Percentiles rank a stretch among this genome's conserved stretches.
Evolutionary conservation across 2,797 vertebrate genomes (phyloP).

Genomic region (Discoglossus pictus): DNA sequence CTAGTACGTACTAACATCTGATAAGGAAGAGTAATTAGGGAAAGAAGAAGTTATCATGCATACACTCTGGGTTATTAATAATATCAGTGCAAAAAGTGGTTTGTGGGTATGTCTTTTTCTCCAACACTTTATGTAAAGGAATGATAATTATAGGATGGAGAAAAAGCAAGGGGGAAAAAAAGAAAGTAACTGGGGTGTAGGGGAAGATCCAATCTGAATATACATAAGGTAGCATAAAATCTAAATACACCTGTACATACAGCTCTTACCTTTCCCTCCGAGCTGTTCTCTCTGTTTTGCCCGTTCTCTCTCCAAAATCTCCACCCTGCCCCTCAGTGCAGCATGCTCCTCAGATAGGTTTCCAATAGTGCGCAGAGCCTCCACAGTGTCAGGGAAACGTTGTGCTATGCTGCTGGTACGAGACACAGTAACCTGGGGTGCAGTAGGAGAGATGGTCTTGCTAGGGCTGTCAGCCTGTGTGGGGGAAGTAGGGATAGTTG

Average conservation of each 20-base stretch:
- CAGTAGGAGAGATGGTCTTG: not conserved
- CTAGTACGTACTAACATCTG: too few relatives aligned
- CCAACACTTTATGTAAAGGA: too few relatives aligned
- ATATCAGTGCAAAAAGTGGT: too few relatives aligned
- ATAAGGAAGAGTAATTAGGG: too few relatives aligned
- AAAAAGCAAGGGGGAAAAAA: too few relatives aligned
- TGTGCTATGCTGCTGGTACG: slow-evolving; percentile 35
- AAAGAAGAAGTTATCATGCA: too few relatives aligned
- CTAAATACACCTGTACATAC: slow-evolving; percentile 12
- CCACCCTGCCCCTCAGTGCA: slow-evolving; percentile 64
- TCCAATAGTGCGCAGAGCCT: slow-evolving; percentile 62
- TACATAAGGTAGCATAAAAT: too few relatives aligned
- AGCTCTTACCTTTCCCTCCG: slow-evolving; percentile 4
- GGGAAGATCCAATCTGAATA: too few relatives aligned
- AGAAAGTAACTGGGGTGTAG: too few relatives aligned
- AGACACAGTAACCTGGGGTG: not conserved
- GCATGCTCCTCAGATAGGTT: slow-evolving; percentile 57
- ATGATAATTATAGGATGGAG: too few relatives aligned
- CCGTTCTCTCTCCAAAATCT: slow-evolving; percentile 59
- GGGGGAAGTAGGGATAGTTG: fast-evolving
- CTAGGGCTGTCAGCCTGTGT: not conserved
- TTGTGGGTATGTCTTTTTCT: too few relatives aligned
- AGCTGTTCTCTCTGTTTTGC: slow-evolving; percentile 61
- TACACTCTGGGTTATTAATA: too few relatives aligned
- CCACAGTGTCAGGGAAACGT: slow-evolving; percentile 52